Percentiles rank a stretch among this genome's conserved stretches.
phyloP scores from a whole-genome alignment of 2,888 invertebrate species.

The Pasiphila rectangulata region DNA sequence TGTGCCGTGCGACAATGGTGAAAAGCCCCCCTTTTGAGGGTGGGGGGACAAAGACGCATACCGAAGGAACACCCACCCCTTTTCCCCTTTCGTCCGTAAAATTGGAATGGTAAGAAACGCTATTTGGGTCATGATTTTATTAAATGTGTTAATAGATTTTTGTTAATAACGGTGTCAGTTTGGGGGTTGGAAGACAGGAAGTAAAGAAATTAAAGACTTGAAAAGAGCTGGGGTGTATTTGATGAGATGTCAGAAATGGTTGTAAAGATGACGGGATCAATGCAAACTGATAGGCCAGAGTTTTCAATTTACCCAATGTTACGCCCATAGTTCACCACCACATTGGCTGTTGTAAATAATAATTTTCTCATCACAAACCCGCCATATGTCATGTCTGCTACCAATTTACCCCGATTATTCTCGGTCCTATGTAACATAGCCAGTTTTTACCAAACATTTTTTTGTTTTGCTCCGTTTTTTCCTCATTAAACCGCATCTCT shows the following conservation, averaged over 20 bases:
- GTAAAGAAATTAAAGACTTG: slow-evolving; percentile 22
- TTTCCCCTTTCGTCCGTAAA: slow-evolving; percentile 79
- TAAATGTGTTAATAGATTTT: slow-evolving; percentile 74
- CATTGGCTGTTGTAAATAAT: not conserved
- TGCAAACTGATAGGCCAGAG: not conserved
- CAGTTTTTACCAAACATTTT: slow-evolving; percentile 29
- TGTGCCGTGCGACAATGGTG: slow-evolving; percentile 77
- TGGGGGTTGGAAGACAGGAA: slow-evolving; percentile 33
- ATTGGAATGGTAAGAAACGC: slow-evolving; percentile 79
- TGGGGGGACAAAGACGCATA: slow-evolving; percentile 66
- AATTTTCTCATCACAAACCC: not conserved
- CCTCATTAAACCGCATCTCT: slow-evolving; percentile 26
- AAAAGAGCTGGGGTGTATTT: slow-evolving; percentile 10
- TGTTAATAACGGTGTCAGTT: slow-evolving; percentile 35
- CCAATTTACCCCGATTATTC: slow-evolving; percentile 33
- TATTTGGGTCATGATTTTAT: slow-evolving; percentile 80
- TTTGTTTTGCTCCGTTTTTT: slow-evolving; percentile 31
- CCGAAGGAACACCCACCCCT: slow-evolving; percentile 67
- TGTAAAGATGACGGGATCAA: not conserved
- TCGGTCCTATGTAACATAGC: slow-evolving; percentile 31
- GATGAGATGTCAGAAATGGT: slow-evolving; percentile 4
- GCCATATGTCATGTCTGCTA: slow-evolving; percentile 32
- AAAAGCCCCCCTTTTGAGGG: slow-evolving; percentile 41
- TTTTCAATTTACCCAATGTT: not conserved
- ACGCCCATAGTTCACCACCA: not conserved